phyloP scores from a whole-genome alignment of 2,888 invertebrate species.

The Clistopyga incitator region DNA sequence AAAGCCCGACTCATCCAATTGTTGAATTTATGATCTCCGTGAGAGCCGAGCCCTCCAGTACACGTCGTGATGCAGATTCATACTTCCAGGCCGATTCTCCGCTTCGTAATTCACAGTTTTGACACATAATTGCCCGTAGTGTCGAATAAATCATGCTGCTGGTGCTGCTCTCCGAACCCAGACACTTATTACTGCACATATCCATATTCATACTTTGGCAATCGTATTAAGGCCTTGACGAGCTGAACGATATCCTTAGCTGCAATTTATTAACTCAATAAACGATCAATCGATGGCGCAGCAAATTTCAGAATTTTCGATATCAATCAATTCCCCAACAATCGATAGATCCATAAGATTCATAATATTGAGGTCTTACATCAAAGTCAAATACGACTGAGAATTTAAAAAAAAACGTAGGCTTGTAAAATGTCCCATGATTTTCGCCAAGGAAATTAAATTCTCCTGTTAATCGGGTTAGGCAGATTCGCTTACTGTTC shows the following conservation, averaged over 20 bases:
- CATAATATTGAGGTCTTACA: too few relatives aligned
- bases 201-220: background rate
- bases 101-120: slow-evolving; percentile 11
- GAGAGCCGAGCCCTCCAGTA: background rate
- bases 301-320: background rate
- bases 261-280: background rate
- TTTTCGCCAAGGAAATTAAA: too few relatives aligned
- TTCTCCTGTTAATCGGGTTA: too few relatives aligned
- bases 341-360: background rate
- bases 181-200: background rate
- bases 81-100: slow-evolving; percentile 9
- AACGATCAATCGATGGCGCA: background rate
- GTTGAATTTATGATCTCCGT: slow-evolving; percentile 27
- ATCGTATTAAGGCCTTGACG: background rate
- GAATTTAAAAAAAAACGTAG: too few relatives aligned
- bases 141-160: background rate
- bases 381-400: too few relatives aligned
- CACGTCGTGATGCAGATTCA: background rate
- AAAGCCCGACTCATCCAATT: slow-evolving; percentile 1
- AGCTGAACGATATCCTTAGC: too few relatives aligned
- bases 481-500: too few relatives aligned
- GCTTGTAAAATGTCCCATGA: too few relatives aligned
- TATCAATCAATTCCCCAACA: background rate
- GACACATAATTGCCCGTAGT: background rate
- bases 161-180: background rate